phyloP scores from a whole-genome alignment of 2,888 invertebrate genomes.

The Drosophila meridionalis region DNA sequence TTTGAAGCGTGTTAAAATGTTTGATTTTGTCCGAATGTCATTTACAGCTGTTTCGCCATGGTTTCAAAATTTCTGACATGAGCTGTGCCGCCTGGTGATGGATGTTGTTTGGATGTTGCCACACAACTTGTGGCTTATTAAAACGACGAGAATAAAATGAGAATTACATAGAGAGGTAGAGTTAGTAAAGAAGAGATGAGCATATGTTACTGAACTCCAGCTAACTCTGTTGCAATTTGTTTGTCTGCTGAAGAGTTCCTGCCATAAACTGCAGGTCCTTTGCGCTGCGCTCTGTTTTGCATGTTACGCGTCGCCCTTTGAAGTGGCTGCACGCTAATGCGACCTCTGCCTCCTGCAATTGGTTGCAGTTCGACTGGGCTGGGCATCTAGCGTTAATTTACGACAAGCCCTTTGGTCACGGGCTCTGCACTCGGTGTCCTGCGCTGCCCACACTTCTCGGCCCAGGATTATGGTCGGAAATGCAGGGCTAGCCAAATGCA shows the following conservation, averaged over 20 bases:
- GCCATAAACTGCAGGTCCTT: conserved; percentile 74
- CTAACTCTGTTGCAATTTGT: not conserved
- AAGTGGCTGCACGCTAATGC: conserved; percentile 60
- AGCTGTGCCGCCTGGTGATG: conserved; percentile 52
- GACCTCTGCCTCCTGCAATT: not conserved
- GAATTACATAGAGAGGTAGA: not conserved
- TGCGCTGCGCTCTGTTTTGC: conserved; percentile 64
- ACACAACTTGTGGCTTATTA: conserved; percentile 13
- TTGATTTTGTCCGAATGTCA: conserved; percentile 80
- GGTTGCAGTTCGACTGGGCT: conserved; percentile 34
- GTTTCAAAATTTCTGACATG: conserved; percentile 42
- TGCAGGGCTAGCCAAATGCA: conserved; percentile 47
- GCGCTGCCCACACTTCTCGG: not conserved
- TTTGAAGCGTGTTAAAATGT: conserved; percentile 80
- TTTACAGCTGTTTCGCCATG: conserved; percentile 71
- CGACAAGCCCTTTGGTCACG: conserved; percentile 71
- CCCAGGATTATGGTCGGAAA: conserved; percentile 63
- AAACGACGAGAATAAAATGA: not conserved
- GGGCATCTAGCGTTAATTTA: conserved; percentile 69
- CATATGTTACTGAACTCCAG: not conserved
- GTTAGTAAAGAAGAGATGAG: not conserved
- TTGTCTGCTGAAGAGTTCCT: conserved; percentile 20
- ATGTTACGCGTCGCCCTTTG: conserved; percentile 57
- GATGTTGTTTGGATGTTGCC: conserved; percentile 35
- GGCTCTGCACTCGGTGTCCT: conserved; percentile 23